phyloP scores from a whole-genome alignment of 2,797 vertebrate genomes.

The Melanotaenia maccullochi region DNA sequence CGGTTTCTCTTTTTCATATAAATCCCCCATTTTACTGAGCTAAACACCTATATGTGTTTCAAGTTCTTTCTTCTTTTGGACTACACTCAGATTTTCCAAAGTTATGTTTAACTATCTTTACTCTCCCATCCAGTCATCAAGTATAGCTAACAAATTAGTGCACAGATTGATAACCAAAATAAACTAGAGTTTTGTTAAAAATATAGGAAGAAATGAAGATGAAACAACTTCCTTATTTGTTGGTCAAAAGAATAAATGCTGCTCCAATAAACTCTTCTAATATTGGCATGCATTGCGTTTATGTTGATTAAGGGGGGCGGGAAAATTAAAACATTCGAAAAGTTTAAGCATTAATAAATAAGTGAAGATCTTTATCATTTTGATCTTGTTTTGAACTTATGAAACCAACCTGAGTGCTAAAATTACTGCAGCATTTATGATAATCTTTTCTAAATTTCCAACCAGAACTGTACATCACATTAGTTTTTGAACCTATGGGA shows the following conservation, averaged over 20 bases:
- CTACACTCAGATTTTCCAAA: constrained; percentile 44
- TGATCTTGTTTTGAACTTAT: not conserved
- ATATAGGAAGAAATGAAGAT: not conserved
- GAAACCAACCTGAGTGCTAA: not conserved
- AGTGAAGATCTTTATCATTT: not conserved
- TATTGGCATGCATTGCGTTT: too few species aligned
- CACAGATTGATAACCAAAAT: not conserved
- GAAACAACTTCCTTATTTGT: not conserved
- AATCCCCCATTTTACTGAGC: constrained; percentile 47
- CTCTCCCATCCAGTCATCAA: constrained; percentile 39
- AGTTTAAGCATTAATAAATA: not conserved
- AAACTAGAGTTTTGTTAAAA: too few species aligned
- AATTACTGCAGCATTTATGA: not conserved
- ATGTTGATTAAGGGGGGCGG: too few species aligned
- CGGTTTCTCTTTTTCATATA: constrained; percentile 24
- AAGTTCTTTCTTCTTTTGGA: constrained; percentile 8
- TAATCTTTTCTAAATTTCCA: not conserved
- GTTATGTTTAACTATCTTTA: constrained; percentile 55
- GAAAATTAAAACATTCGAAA: too few species aligned
- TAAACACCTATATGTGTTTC: constrained; percentile 34
- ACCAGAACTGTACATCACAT: not conserved
- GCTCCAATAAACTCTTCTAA: too few species aligned
- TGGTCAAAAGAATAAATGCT: too few species aligned
- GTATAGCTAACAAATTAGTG: constrained; percentile 29
- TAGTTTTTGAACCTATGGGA: not conserved